Evolutionary conservation across 1,140 invertebrate genomes (phyloP), one percentile per base, ranked within the genome.

Genomic region (Ridgeia piscesae): DNA sequence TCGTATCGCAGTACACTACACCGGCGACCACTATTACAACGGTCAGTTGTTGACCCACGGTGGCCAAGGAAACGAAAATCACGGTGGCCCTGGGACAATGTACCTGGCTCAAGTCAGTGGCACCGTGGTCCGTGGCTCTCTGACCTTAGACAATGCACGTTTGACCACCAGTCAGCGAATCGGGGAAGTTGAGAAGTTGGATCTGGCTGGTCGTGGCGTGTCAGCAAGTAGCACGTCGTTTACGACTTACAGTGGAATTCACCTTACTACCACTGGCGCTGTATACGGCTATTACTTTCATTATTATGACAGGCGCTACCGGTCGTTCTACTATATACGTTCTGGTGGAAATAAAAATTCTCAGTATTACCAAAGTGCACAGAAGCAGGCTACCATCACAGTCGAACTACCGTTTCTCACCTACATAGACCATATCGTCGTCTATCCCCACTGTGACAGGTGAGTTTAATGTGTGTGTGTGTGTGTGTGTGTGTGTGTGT

Each of bases 1-100:
- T 33, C 93, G 94, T 33, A 94, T 95, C 33, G 94, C 94, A 27
- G 92, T 94, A 21, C 94, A 94, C 92, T 94, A 95, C 92, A 93
- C 88, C 50, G 92, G 92, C 4, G 91, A 94, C 34, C 94, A 94
- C 89, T 93, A 94, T 89, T 95, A 94, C 90, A 94, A 94, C 91
- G 94, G 94, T 21, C 92, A 94, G 6, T 93, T 93, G 89, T 91
- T 94, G 4, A 91, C 94, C 14, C 93, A 94, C 92, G 94, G 94
- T 92, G 94, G 94, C 14, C 92, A 91, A n/a, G 94, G 94, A n/a
- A 31, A 35, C 0, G 90, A 92, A 50, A 93, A 94, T 88, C 93
- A 94, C 92, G 94, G 94, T 27, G 94, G 94, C 31, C 90, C 94
- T 50, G 94, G 94, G 77, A 94, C 94, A 33, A 92, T 94, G 31